These are phyloP conservation scores for Pampus argenteus DNA, from an alignment of 2,797 vertebrate species.

Conservation along the genomic window DNA sequence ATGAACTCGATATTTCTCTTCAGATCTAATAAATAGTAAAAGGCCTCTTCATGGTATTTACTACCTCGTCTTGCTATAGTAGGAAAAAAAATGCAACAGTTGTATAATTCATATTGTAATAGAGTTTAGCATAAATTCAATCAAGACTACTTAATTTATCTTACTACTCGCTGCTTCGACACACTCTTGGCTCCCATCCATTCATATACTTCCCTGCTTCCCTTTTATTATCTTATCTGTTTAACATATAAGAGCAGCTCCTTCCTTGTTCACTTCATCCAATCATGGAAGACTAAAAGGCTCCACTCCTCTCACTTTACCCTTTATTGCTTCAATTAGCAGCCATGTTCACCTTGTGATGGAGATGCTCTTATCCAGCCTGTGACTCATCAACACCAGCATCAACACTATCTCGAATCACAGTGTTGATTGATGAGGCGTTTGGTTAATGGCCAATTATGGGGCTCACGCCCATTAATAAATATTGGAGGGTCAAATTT, in stretches of 20 bases:
- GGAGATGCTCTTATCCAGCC: slow-evolving; percentile 1
- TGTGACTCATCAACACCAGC: background rate
- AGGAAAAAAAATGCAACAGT: background rate
- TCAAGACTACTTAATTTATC: slow-evolving; percentile 14
- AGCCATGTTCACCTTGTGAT: slow-evolving; percentile 13
- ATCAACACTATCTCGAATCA: background rate
- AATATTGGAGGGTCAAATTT: background rate
- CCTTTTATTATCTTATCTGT: slow-evolving; percentile 3
- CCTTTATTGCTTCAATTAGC: slow-evolving; percentile 30
- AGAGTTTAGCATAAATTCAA: background rate
- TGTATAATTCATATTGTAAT: slow-evolving; percentile 10
- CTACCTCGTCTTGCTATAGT: background rate
- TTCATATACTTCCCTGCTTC: slow-evolving; percentile 2
- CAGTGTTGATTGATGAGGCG: background rate
- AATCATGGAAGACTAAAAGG: slow-evolving; percentile 18
- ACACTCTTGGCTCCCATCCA: background rate
- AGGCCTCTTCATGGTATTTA: background rate
- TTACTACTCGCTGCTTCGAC: background rate
- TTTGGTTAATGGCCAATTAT: background rate
- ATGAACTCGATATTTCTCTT: background rate
- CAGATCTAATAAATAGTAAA: background rate
- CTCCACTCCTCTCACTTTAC: slow-evolving; percentile 18
- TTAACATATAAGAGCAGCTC: slow-evolving; percentile 5
- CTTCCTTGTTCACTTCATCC: slow-evolving; percentile 12
- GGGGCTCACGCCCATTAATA: background rate